Conservation (phyloP, 2,797 vertebrate genomes). For the Octomys mimax region DNA sequence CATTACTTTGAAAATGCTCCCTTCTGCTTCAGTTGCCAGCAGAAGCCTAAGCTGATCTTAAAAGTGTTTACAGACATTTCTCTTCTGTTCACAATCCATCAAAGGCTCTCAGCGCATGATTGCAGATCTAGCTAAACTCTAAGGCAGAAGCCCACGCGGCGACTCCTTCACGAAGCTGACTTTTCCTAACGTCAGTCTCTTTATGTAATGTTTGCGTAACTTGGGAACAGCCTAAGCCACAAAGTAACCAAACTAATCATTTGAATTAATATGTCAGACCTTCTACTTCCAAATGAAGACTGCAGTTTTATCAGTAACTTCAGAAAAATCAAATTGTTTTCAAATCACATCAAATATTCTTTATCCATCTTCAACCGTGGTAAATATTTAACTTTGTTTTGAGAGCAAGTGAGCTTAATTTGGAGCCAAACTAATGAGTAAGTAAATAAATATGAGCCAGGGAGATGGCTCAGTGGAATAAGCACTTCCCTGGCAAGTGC, state of each 20-base stretch:
- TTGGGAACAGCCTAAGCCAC: background rate
- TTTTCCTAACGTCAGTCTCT: conserved; percentile 16
- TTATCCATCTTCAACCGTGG: background rate
- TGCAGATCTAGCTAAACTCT: background rate
- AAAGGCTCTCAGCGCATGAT: background rate
- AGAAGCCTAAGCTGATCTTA: conserved; percentile 12
- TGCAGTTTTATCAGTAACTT: background rate
- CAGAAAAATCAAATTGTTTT: background rate
- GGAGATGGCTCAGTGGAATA: no score
- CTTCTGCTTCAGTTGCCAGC: conserved; percentile 56
- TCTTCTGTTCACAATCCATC: conserved; percentile 28
- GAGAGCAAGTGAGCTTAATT: conserved; percentile 45
- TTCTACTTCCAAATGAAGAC: background rate
- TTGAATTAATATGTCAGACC: background rate
- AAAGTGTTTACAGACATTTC: conserved; percentile 42
- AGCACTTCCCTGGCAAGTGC: no score
- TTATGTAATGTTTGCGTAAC: conserved; percentile 27
- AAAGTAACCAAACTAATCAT: background rate
- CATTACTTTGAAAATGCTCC: conserved; percentile 60
- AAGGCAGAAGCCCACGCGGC: background rate
- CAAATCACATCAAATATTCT: background rate
- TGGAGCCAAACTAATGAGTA: background rate
- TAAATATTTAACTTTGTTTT: background rate
- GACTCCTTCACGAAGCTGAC: background rate
- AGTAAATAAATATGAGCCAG: background rate